Conservation (phyloP, 2,888 invertebrate genomes). For the Drosophila quinaria region DNA sequence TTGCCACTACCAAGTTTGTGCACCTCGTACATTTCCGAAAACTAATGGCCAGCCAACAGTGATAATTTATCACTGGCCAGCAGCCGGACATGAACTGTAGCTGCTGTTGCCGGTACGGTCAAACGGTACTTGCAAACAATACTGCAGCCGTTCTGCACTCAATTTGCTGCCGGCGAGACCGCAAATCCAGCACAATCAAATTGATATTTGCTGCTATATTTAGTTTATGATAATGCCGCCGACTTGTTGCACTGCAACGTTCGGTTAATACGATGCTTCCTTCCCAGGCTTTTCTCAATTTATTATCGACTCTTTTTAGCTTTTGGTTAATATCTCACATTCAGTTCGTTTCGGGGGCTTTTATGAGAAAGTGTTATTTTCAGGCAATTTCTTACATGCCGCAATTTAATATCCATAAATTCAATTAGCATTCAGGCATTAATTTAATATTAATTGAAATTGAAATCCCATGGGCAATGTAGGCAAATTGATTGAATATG, state of each 20-base stretch:
- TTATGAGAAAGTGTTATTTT: slow-evolving; percentile 45
- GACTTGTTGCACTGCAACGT: slow-evolving; percentile 39
- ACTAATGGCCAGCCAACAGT: slow-evolving; percentile 78
- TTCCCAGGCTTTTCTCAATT: slow-evolving; percentile 53
- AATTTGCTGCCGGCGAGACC: slow-evolving; percentile 55
- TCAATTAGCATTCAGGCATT: slow-evolving; percentile 67
- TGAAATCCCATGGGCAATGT: slow-evolving; percentile 11
- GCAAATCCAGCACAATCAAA: slow-evolving; percentile 69
- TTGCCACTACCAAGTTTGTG: slow-evolving; percentile 44
- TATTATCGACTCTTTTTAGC: slow-evolving; percentile 57
- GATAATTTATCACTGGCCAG: slow-evolving; percentile 82
- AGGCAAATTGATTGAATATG: slow-evolving; percentile 39
- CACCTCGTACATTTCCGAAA: slow-evolving; percentile 79
- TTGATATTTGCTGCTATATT: slow-evolving; percentile 82
- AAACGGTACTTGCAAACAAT: slow-evolving; percentile 75
- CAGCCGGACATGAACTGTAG: slow-evolving; percentile 68
- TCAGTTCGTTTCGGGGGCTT: slow-evolving; percentile 25
- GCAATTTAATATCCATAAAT: slow-evolving; percentile 58
- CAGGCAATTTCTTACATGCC: slow-evolving; percentile 6
- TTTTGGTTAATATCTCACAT: slow-evolving; percentile 35
- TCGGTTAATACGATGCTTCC: slow-evolving; percentile 69
- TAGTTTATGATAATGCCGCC: slow-evolving; percentile 81
- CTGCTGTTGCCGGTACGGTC: slow-evolving; percentile 42
- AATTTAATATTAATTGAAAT: slow-evolving; percentile 40
- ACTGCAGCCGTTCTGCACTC: slow-evolving; percentile 51